phyloP scores from a whole-genome alignment of 2,797 vertebrate species.

The Tenualosa thibaudeaui region DNA sequence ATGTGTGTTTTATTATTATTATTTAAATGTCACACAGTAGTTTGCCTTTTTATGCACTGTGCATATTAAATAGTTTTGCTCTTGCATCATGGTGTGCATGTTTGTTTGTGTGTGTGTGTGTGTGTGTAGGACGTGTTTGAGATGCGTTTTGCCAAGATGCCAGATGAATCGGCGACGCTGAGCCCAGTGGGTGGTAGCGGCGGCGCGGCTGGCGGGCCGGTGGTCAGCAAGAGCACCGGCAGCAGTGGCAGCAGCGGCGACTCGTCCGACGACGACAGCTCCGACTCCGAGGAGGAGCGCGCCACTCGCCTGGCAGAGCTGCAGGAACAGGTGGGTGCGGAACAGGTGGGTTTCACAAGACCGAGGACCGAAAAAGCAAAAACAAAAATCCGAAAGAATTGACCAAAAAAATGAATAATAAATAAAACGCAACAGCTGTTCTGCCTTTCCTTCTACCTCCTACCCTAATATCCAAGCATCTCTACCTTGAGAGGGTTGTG shows the following conservation, averaged over 20 bases:
- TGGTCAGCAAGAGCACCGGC: conserved; percentile 74
- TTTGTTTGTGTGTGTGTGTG: neutral
- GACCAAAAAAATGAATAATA: neutral
- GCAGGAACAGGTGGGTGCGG: conserved; percentile 85
- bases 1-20: too few species aligned
- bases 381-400: neutral
- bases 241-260: conserved; percentile 79
- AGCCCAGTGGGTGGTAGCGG: conserved; percentile 51
- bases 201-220: conserved; percentile 48
- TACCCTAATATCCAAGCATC: neutral
- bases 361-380: conserved; percentile 34
- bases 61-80: neutral
- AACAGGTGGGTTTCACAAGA: conserved; percentile 78
- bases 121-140: conserved; percentile 87
- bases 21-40: too few species aligned
- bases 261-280: conserved; percentile 78
- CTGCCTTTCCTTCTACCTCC: neutral
- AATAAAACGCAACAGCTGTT: neutral
- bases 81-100: neutral
- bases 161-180: conserved; percentile 80
- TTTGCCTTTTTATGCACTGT: too few species aligned
- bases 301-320: conserved; percentile 81
- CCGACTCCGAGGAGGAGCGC: conserved; percentile 82
- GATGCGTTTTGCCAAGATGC: conserved; percentile 93
- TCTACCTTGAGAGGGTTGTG: neutral